Percentiles rank a stretch among this genome's conserved stretches.
phyloP scores from a whole-genome alignment of 2,797 vertebrate genomes.

The Rachycentron canadum region DNA sequence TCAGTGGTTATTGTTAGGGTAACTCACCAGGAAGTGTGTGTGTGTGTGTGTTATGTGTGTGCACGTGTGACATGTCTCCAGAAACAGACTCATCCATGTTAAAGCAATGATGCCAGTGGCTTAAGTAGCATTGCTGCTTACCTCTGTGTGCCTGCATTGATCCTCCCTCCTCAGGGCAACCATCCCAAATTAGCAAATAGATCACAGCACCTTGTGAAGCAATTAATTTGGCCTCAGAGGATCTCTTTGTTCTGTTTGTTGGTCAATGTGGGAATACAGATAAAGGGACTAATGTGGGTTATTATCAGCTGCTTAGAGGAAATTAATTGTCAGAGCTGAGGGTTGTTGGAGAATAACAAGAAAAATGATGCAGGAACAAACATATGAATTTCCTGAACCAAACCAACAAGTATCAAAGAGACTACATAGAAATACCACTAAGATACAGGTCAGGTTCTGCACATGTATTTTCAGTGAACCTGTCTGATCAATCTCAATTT shows the following conservation, averaged over 20 bases:
- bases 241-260: constrained; percentile 49
- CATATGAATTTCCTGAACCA: neutral
- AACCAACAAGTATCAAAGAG: neutral
- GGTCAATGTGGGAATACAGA: constrained; percentile 55
- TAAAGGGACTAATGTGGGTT: constrained; percentile 62
- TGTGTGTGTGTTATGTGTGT: neutral
- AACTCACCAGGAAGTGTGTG: neutral
- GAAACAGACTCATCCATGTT: constrained; percentile 32
- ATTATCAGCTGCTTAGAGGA: constrained; percentile 67
- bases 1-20: neutral
- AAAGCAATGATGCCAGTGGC: constrained; percentile 59
- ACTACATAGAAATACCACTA: neutral
- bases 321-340: constrained; percentile 53
- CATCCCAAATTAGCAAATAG: constrained; percentile 65
- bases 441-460: neutral
- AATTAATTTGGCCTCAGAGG: constrained; percentile 59
- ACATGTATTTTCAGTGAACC: no score
- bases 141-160: constrained; percentile 63
- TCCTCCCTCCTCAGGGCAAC: constrained; percentile 53
- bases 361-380: constrained; percentile 3
- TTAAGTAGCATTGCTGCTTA: constrained; percentile 51
- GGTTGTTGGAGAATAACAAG: constrained; percentile 24
- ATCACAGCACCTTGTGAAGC: constrained; percentile 61
- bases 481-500: no score
- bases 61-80: constrained; percentile 15